These are phyloP conservation scores for Eurosta solidaginis DNA, from an alignment of 1,140 invertebrate genomes.

Conservation along the genomic window DNA sequence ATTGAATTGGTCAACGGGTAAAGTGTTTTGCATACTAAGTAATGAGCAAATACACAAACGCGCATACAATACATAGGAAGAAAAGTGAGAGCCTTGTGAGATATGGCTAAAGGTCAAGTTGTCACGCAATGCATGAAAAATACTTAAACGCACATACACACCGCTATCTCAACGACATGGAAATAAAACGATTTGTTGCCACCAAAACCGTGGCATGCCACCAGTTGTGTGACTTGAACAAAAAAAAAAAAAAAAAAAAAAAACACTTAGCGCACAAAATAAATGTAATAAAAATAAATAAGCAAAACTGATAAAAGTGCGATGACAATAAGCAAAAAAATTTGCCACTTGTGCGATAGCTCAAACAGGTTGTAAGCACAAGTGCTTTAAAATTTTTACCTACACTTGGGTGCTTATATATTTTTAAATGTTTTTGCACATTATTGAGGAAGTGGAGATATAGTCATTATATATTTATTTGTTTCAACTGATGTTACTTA, in stretches of 20 bases:
- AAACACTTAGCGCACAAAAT: not conserved
- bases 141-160: not conserved
- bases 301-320: not conserved
- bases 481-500: no score
- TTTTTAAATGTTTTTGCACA: no score
- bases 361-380: not conserved
- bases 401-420: no score
- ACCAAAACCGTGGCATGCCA: not conserved
- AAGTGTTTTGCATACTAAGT: no score
- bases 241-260: no score
- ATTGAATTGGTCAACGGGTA: not conserved
- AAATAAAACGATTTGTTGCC: not conserved
- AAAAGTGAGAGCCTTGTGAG: not conserved
- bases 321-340: not conserved
- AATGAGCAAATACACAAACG: not conserved
- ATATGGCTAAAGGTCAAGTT: not conserved
- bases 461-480: no score
- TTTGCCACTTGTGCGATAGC: constrained; percentile 6
- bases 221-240: not conserved
- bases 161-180: not conserved
- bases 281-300: not conserved
- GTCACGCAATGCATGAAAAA: not conserved
- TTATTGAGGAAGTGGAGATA: no score
- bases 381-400: no score
- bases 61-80: not conserved